These are phyloP conservation scores for Psittacula derbiana DNA, from an alignment of 2,797 vertebrate species.

Conservation along the genomic window DNA sequence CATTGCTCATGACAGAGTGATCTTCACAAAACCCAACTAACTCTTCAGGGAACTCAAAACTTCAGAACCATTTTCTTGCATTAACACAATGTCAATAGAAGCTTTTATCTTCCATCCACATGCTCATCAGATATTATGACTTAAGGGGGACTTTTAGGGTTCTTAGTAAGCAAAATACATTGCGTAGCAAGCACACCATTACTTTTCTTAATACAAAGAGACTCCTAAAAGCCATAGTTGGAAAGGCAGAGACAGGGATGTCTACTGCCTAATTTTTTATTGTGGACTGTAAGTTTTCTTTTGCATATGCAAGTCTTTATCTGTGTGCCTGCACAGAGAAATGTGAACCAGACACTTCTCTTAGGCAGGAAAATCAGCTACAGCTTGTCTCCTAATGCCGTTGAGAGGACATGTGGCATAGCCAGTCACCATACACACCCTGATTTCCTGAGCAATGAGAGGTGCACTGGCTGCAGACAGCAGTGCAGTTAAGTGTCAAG, in stretches of 20 bases:
- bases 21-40: not conserved
- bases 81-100: not conserved
- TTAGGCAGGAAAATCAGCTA: not conserved
- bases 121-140: not conserved
- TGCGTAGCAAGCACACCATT: not conserved
- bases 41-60: not conserved
- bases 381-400: not conserved
- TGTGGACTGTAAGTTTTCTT: not conserved
- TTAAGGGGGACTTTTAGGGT: not conserved
- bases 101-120: not conserved
- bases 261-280: not conserved
- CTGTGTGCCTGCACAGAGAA: not conserved
- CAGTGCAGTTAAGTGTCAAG: fast-evolving
- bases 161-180: not conserved
- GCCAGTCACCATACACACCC: fast-evolving
- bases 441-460: not conserved
- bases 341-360: fast-evolving
- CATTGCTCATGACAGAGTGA: not conserved
- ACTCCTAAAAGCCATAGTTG: not conserved
- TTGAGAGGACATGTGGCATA: fast-evolving
- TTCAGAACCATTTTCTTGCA: not conserved
- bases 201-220: not conserved
- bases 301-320: not conserved
- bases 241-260: not conserved
- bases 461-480: not conserved